Base-by-base conservation (phyloP, 1,140 invertebrate species). In the Rhizoglyphus robini region DNA sequence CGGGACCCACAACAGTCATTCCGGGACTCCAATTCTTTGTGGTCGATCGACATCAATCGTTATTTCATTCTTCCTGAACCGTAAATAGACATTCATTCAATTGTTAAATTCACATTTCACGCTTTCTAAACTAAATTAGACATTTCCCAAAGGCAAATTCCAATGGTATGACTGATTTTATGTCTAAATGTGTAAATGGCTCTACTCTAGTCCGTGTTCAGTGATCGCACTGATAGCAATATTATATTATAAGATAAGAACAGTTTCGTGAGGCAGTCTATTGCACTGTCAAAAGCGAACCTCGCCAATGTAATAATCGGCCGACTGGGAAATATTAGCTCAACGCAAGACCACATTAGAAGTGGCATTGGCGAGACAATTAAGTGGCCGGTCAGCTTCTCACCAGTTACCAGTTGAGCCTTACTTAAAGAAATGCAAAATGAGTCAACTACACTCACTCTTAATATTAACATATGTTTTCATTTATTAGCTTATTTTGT, bases 1-100 rank as follows among this genome's bases (percentile, higher is more conserved):
- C 41, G 15, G 15, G 41, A 46, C 41, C 41, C 51, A 11, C 51
- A 54, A 18, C 51, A 25, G 20, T 32, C 51, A 54, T 54, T 54
- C 20, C 51, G 15, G 23, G 51, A 60, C 36, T 15, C 15, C 58
- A 60, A 60, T 27, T n/a, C 58, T 2, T n/a, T 29, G 15, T 29
- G n/a, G n/a, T n/a, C n/a, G n/a, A 64, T 51, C 30, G 63, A 64
- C 20, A 64, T 64, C 2, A 64, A 64, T 23, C 54, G 63, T 48
- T 41, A 64, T 64, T 48, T 64, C 63, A 64, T 64, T 27, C 46
- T 48, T 51, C 46, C 41, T 4, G 63, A 64, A 57, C 63, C 63
- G 63, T 64, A 64, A 64, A 47, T 64, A 27, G 48, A 3, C 18
- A 27, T 29, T 49, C 51, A 62, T 49, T 57, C 48, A 41, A 41